Conservation (phyloP, 2,888 invertebrate species). For the Myathropa florea region DNA sequence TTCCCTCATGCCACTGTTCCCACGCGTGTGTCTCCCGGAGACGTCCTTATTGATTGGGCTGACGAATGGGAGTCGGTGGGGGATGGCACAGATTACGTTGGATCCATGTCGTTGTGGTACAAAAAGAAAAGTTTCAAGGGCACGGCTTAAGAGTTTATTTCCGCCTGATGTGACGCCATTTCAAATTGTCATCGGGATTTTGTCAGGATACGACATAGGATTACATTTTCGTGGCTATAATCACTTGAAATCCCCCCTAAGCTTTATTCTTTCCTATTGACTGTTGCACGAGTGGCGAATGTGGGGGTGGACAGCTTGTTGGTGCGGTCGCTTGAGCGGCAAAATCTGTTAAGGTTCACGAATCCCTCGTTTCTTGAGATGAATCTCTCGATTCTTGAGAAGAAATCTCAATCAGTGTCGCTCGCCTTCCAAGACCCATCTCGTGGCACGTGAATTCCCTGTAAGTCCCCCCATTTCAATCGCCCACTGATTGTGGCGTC, state of each 20-base stretch:
- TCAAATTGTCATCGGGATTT: not conserved
- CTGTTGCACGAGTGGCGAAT: too few relatives aligned
- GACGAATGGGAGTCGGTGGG: not conserved
- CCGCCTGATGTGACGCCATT: not conserved
- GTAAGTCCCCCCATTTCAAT: not conserved
- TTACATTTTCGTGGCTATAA: not conserved
- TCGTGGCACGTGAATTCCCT: too few relatives aligned
- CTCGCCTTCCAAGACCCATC: too few relatives aligned
- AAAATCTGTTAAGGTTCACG: too few relatives aligned
- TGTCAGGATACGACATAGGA: not conserved
- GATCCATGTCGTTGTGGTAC: not conserved
- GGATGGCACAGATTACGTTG: not conserved
- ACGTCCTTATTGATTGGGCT: not conserved
- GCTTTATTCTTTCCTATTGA: not conserved
- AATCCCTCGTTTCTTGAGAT: too few relatives aligned
- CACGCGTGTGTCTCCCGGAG: not conserved
- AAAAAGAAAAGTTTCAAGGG: not conserved
- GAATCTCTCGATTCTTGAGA: too few relatives aligned
- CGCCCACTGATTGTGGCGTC: not conserved
- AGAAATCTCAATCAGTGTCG: too few relatives aligned
- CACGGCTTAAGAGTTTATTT: not conserved
- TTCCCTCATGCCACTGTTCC: not conserved
- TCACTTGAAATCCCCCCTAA: not conserved
- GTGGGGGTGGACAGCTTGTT: too few relatives aligned
- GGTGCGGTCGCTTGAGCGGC: too few relatives aligned